Evolutionary conservation across 2,113 vertebrate species (phyloP).

Genomic region (Nycticorax nycticorax): DNA sequence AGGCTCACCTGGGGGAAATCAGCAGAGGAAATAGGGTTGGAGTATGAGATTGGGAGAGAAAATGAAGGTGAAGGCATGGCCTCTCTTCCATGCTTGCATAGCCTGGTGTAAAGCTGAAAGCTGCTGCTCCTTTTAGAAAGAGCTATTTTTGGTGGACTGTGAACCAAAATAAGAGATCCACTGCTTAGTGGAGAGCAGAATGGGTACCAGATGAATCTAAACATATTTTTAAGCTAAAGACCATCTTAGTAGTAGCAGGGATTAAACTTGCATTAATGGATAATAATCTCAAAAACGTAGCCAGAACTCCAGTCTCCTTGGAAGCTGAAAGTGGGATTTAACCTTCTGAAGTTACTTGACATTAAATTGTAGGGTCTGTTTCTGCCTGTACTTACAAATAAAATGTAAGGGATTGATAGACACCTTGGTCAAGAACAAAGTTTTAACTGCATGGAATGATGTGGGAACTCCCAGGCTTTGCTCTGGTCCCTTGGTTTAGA

Average conservation of each 20-base stretch:
- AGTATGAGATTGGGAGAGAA: neutral
- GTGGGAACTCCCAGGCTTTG: neutral
- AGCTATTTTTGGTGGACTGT: neutral
- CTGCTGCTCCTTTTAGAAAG: neutral
- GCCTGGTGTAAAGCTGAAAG: neutral
- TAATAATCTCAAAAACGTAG: neutral
- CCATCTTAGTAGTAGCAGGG: neutral
- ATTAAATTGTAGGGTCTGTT: neutral
- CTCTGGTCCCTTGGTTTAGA: neutral
- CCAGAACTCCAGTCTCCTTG: neutral
- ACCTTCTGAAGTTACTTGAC: neutral
- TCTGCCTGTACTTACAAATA: neutral
- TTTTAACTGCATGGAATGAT: neutral
- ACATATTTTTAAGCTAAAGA: neutral
- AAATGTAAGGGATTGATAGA: neutral
- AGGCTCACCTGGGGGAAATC: neutral
- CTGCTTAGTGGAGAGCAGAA: neutral
- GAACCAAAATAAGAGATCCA: neutral
- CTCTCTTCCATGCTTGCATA: rapidly evolving
- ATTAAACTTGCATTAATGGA: neutral
- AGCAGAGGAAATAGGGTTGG: neutral
- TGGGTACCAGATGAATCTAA: neutral
- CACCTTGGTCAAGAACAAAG: neutral
- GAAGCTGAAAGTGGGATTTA: neutral
- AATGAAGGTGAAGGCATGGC: neutral